Evolutionary conservation across 2,113 vertebrate genomes (phyloP), one percentile per base, ranked within the genome.

Genomic region (Lonchura striata): DNA sequence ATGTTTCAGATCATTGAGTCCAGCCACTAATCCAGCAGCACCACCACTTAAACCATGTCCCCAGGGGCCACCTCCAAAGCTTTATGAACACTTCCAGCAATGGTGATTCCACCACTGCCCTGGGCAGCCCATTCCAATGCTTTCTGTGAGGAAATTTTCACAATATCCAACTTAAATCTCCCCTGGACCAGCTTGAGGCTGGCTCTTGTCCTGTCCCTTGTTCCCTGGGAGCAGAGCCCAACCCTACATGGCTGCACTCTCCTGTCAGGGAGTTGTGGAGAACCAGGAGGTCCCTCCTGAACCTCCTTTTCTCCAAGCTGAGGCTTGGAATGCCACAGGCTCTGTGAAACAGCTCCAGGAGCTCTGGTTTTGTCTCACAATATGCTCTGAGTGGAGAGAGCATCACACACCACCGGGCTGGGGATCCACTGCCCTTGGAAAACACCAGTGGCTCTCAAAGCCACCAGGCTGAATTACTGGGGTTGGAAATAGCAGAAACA

Each of bases 231-330:
- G 54, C 18, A 69, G 23, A 86, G 15, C 15, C 33, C 2, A 9
- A 44, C 5, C 4, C 23, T n/a, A 2, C 28, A 2, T 1, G 33
- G n/a, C n/a, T 70, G n/a, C 13, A 1, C 13, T 17, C 23, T 56
- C 30, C 56, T 79, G 30, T 49, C 85, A 71, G 56, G 74, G 65
- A 63, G 13, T 5, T 61, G 39, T n/a, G 30, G 8, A 79, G 41
- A 30, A 7, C 22, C 15, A 78, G 5, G 28, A 54, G 28, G 16
- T 41, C 7, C 13, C 30, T 5, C 20, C 30, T 21, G 56, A 54
- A 13, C 16, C n/a, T 61, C 30, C 24, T 63, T 35, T 63, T 22
- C 57, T 79, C 41, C 57, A 79, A 30, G 57, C 9, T 79, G 49
- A 87, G 42, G 27, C 33, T 70, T 61, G 13, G 79, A 47, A 19